Conservation (phyloP, 2,113 vertebrate genomes). For the Mus pahari region DNA sequence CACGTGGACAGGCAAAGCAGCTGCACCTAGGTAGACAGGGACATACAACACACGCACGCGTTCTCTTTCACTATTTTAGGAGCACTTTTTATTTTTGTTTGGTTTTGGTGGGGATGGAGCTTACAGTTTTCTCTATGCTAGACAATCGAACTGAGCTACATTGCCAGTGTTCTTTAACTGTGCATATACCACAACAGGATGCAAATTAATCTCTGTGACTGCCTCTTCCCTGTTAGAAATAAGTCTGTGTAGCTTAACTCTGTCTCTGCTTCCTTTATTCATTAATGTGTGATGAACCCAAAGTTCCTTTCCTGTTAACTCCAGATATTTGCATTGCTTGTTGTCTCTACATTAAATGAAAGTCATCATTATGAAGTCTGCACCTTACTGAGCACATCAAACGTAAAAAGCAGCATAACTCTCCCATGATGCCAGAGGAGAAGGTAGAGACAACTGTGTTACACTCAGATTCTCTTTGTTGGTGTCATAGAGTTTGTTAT, state of each 20-base stretch:
- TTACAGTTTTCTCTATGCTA: neutral
- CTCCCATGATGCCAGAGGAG: conserved; percentile 37
- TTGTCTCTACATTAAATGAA: conserved; percentile 43
- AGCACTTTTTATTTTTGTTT: neutral
- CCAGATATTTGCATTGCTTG: conserved; percentile 37
- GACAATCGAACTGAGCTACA: neutral
- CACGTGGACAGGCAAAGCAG: neutral
- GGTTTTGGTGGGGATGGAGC: neutral
- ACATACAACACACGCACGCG: neutral
- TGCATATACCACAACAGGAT: conserved; percentile 12
- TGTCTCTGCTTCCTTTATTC: neutral
- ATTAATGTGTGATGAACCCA: neutral
- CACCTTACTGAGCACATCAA: conserved; percentile 37
- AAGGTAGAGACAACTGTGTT: conserved; percentile 41
- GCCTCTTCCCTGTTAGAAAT: conserved; percentile 15
- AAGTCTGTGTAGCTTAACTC: neutral
- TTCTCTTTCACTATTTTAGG: conserved; percentile 23
- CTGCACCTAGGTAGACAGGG: neutral
- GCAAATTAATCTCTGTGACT: neutral
- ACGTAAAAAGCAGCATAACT: conserved; percentile 54
- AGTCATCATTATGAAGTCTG: conserved; percentile 43
- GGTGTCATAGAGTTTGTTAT: neutral
- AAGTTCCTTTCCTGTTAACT: neutral
- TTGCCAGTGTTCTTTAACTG: neutral
- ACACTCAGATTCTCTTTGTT: conserved; percentile 55